phyloP scores from a whole-genome alignment of 2,113 vertebrate species.

The Psophia crepitans region DNA sequence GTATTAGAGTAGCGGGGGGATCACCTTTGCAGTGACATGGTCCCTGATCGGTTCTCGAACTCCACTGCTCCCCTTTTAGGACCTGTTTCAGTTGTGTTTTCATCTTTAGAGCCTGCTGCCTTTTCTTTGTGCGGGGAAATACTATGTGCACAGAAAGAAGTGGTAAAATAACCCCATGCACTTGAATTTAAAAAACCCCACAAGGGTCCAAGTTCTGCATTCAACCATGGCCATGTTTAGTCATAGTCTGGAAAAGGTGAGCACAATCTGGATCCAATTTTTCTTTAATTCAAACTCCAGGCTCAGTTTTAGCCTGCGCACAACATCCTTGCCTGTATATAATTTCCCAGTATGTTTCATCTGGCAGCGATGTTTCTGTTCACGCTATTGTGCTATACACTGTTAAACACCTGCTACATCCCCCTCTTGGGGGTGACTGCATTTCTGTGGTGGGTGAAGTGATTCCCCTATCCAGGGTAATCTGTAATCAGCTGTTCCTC shows the following conservation, averaged over 20 bases:
- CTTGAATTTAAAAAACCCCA: not conserved
- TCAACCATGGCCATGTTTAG: not conserved
- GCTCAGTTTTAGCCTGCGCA: not conserved
- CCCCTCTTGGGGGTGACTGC: not conserved
- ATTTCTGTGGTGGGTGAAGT: not conserved
- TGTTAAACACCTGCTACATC: not conserved
- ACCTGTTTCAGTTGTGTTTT: not conserved
- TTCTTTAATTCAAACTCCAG: not conserved
- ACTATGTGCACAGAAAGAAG: not conserved
- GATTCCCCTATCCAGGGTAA: not conserved
- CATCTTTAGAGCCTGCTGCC: not conserved
- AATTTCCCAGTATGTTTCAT: not conserved
- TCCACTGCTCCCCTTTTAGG: not conserved
- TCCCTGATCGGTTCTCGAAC: not conserved
- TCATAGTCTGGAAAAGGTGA: not conserved
- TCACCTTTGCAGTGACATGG: not conserved
- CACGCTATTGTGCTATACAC: not conserved
- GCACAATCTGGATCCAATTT: not conserved
- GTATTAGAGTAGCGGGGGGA: not conserved
- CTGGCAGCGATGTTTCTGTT: not conserved
- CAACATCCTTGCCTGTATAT: not conserved
- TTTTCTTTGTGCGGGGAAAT: not conserved
- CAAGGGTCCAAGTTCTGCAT: not conserved
- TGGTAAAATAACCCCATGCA: not conserved
- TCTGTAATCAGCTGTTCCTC: not conserved